Percentiles rank a stretch among this genome's conserved stretches.
Evolutionary conservation across 30 jellyfish, hydroid and myxozoan genomes (phyloP).

Genomic region (Hydractinia echinata): DNA sequence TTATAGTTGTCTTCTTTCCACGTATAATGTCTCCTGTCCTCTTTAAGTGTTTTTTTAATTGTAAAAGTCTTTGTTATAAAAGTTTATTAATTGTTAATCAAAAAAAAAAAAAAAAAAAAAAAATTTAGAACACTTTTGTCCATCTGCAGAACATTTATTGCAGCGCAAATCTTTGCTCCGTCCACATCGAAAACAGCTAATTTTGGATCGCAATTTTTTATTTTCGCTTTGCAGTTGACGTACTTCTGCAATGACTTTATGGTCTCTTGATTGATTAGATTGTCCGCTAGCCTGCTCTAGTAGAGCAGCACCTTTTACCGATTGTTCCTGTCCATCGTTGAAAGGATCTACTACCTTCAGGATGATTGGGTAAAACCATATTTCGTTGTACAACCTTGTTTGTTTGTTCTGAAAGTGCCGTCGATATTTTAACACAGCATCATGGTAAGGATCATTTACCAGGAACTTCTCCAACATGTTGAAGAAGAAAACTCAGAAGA

Average conservation of each 20-base stretch:
- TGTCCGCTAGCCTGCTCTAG: background rate
- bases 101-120: no score
- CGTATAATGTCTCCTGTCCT: no score
- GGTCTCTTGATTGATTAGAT: background rate
- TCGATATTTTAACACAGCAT: background rate
- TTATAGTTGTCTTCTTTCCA: no score
- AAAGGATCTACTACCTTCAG: background rate
- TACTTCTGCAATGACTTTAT: no score
- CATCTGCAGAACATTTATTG: background rate
- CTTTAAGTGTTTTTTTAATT: no score
- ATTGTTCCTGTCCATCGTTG: no score
- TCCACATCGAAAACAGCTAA: background rate
- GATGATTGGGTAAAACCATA: background rate
- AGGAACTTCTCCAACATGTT: background rate
- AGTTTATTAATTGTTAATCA: no score
- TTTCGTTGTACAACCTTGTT: background rate
- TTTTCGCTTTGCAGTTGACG: no score
- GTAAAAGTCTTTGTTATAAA: no score
- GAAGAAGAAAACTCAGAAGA: no score
- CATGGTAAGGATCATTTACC: background rate
- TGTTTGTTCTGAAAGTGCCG: background rate
- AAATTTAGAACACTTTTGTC: constrained; percentile 3
- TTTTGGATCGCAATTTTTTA: no score
- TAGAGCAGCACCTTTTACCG: constrained; percentile 2
- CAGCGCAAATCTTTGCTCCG: background rate